Evolutionary conservation across 1,140 invertebrate genomes (phyloP).

Genomic region (Sminthurides bifidus): DNA sequence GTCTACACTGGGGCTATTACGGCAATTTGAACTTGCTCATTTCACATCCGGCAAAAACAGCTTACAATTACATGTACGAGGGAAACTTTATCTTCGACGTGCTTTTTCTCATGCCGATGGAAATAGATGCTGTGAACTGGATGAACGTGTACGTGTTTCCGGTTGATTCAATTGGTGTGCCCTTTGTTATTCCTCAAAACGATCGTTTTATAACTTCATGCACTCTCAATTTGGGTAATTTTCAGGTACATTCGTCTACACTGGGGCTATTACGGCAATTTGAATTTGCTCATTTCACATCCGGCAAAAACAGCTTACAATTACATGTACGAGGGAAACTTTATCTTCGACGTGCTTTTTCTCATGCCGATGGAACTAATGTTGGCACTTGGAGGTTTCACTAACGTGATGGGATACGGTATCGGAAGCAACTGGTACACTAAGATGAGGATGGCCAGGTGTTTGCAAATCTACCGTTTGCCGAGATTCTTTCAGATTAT

Average conservation of each 20-base stretch:
- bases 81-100: conserved; percentile 13
- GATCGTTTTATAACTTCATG: not conserved
- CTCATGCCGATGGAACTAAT: conserved; percentile 9
- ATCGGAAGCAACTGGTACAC: conserved; percentile 9
- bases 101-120: not conserved
- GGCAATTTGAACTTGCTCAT: conserved; percentile 3
- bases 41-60: conserved; percentile 12
- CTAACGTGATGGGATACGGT: conserved; percentile 13
- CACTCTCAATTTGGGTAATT: not conserved
- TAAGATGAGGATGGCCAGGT: conserved; percentile 8
- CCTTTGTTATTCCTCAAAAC: too few relatives aligned
- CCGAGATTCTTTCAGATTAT: conserved; percentile 1
- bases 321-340: conserved; percentile 9
- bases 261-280: conserved; percentile 13
- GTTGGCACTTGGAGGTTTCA: not conserved
- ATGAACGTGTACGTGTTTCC: too few relatives aligned
- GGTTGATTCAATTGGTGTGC: too few relatives aligned
- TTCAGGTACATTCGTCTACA: conserved; percentile 14
- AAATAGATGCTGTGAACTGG: not conserved
- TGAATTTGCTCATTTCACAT: conserved; percentile 10
- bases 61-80: conserved; percentile 5
- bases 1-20: conserved; percentile 20
- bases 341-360: conserved; percentile 9
- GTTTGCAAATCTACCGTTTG: conserved; percentile 12
- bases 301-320: conserved; percentile 6